These are phyloP conservation scores for Macrobrachium rosenbergii DNA, from an alignment of 1,140 invertebrate genomes.

Conservation along the genomic window DNA sequence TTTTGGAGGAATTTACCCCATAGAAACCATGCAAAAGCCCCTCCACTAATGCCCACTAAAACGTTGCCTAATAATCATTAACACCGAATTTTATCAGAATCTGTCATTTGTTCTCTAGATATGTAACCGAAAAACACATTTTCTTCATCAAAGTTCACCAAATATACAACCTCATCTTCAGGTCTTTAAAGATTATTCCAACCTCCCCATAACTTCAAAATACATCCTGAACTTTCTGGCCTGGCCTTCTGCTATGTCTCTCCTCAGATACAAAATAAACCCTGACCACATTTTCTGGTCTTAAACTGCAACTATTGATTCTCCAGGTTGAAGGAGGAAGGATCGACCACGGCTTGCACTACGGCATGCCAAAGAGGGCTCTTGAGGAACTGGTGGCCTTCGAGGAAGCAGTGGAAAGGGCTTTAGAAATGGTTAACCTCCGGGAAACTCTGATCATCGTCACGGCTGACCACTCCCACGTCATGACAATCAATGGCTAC, in stretches of 20 bases:
- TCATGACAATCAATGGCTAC: slow-evolving; percentile 81
- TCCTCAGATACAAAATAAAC: not conserved
- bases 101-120: too few species aligned
- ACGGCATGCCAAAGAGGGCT: slow-evolving; percentile 82
- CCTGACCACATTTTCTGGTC: not conserved
- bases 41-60: too few species aligned
- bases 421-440: slow-evolving; percentile 74
- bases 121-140: too few species aligned
- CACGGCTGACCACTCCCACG: slow-evolving; percentile 81
- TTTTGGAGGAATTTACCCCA: too few species aligned
- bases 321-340: slow-evolving; percentile 43
- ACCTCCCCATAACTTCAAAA: too few species aligned
- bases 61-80: too few species aligned
- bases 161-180: too few species aligned
- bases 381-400: slow-evolving; percentile 84
- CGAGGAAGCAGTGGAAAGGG: slow-evolving; percentile 71
- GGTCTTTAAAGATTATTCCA: too few species aligned
- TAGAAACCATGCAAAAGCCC: too few species aligned
- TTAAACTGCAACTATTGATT: not conserved
- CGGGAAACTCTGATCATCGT: slow-evolving; percentile 79
- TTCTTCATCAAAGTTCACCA: too few species aligned
- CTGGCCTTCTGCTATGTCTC: not conserved
- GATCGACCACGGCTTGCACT: slow-evolving; percentile 91
- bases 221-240: too few species aligned
- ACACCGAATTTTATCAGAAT: too few species aligned